A percentile compares a stretch with the other conserved stretches of the same genome.
Evolutionary conservation across 2,113 vertebrate genomes (phyloP).

Genomic region (Chamaetylas fuelleborni): DNA sequence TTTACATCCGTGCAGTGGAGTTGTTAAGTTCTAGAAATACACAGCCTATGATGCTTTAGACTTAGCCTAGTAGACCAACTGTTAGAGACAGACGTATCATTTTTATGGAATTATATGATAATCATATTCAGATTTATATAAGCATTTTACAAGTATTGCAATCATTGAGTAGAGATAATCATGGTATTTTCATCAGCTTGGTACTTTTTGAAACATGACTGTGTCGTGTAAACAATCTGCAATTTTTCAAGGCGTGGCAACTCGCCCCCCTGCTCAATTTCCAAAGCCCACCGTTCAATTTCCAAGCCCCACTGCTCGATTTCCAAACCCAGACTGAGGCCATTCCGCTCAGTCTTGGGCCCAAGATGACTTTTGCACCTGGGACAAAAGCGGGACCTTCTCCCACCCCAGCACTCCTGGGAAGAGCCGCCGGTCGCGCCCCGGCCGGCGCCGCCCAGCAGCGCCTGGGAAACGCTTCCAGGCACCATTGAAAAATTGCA

Average conservation of each 20-base stretch:
- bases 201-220: conserved; percentile 84
- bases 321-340: conserved; percentile 3
- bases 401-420: background rate
- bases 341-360: conserved; percentile 9
- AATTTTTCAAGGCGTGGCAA: conserved; percentile 79
- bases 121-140: conserved; percentile 91
- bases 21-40: conserved; percentile 91
- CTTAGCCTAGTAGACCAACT: conserved; percentile 88
- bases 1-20: conserved; percentile 93
- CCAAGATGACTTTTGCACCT: conserved; percentile 46
- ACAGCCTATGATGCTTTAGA: conserved; percentile 91
- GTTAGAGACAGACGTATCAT: conserved; percentile 90
- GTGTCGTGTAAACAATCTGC: conserved; percentile 86
- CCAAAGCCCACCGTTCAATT: background rate
- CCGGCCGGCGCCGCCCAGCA: conserved; percentile 43
- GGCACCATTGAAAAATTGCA: conserved; percentile 81
- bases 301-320: background rate
- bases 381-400: conserved; percentile 26
- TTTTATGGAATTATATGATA: conserved; percentile 88
- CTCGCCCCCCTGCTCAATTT: background rate
- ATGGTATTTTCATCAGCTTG: conserved; percentile 87
- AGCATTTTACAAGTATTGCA: conserved; percentile 91
- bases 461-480: conserved; percentile 20
- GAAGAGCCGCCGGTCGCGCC: background rate
- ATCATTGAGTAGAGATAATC: conserved; percentile 85